phyloP scores from a whole-genome alignment of 1,140 invertebrate species.

The Laodelphax striatellus region DNA sequence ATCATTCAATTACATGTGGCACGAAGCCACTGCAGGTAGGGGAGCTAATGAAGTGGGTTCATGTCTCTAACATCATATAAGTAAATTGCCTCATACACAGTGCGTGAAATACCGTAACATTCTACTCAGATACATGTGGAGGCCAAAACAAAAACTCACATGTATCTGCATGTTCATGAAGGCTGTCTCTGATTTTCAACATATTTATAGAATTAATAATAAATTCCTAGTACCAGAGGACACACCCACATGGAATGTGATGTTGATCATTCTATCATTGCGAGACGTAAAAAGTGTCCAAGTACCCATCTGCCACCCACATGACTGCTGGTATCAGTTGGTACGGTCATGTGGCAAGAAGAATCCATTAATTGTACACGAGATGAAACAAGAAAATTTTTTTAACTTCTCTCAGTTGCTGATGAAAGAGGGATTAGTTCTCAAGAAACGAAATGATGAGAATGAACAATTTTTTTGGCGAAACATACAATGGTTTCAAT shows the following conservation, averaged over 20 bases:
- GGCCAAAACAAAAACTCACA: slow-evolving; percentile 30
- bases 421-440: not conserved
- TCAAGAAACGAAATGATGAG: not conserved
- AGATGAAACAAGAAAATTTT: not conserved
- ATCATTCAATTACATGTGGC: slow-evolving; percentile 28
- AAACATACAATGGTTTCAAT: not conserved
- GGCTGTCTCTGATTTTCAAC: not conserved
- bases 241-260: slow-evolving; percentile 24
- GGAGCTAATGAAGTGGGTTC: slow-evolving; percentile 27
- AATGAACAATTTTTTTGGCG: not conserved
- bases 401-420: not conserved
- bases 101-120: slow-evolving; percentile 22
- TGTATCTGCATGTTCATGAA: slow-evolving; percentile 21
- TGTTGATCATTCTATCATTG: slow-evolving; percentile 25
- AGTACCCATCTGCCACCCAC: slow-evolving; percentile 18
- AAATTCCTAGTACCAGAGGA: not conserved
- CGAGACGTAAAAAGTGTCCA: slow-evolving; percentile 21
- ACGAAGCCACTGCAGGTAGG: slow-evolving; percentile 26
- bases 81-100: slow-evolving; percentile 13
- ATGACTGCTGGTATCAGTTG: slow-evolving; percentile 18
- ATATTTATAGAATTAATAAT: not conserved
- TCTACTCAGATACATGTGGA: slow-evolving; percentile 28
- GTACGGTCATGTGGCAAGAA: slow-evolving; percentile 1
- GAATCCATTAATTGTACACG: not conserved
- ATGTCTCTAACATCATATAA: slow-evolving; percentile 23